Percentiles rank a stretch among this genome's conserved stretches.
Conservation (phyloP, 2,888 invertebrate genomes). For the Melanostoma scalare region DNA sequence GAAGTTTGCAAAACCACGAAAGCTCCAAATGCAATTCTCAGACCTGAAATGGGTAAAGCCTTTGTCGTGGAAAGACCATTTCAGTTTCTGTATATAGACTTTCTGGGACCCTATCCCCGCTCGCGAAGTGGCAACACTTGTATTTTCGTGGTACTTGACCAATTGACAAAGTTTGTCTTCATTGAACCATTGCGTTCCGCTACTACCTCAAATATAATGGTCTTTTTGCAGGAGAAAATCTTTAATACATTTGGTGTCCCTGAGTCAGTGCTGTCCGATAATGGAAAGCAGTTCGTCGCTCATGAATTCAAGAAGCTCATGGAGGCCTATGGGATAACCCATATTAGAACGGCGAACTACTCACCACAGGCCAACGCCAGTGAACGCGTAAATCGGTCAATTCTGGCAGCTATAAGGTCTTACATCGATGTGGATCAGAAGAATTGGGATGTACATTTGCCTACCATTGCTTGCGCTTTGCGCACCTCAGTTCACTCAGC, state of each 20-base stretch:
- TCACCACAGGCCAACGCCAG: neutral
- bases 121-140: conserved; percentile 52
- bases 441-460: too few species aligned
- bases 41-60: conserved; percentile 57
- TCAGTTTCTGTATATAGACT: conserved; percentile 59
- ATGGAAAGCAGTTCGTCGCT: too few species aligned
- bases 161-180: too few species aligned
- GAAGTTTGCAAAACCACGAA: conserved; percentile 7
- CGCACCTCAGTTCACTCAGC: neutral
- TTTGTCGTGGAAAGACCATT: conserved; percentile 39
- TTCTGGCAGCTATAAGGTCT: neutral
- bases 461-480: too few species aligned
- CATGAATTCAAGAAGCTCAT: too few species aligned
- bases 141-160: too few species aligned
- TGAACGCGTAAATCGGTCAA: neutral
- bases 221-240: too few species aligned
- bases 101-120: conserved; percentile 64
- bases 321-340: too few species aligned
- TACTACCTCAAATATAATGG: too few species aligned
- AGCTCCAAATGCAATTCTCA: neutral
- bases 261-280: too few species aligned
- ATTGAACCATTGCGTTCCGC: too few species aligned
- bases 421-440: neutral
- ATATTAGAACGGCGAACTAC: neutral
- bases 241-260: too few species aligned